phyloP scores from a whole-genome alignment of 2,888 invertebrate species.

The Nephrocerus scutellatus region DNA sequence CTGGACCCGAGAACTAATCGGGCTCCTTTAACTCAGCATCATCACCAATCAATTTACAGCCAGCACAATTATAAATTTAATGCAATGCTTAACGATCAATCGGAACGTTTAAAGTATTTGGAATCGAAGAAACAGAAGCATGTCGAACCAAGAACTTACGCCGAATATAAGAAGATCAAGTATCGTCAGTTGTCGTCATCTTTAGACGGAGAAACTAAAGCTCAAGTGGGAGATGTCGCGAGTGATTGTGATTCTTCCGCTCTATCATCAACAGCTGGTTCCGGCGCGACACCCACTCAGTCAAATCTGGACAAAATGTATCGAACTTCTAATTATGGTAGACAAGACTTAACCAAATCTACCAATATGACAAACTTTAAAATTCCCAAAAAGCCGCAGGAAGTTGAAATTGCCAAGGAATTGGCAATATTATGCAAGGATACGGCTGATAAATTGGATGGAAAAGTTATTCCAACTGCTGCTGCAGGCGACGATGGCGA shows the following conservation, averaged over 20 bases:
- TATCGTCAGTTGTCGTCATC: conserved; percentile 24
- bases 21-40: too few species aligned
- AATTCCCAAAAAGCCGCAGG: conserved; percentile 34
- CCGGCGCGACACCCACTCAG: conserved; percentile 9
- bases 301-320: conserved; percentile 39
- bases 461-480: neutral
- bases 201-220: conserved; percentile 20
- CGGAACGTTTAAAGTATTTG: conserved; percentile 31
- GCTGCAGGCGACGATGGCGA: neutral
- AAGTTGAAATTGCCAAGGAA: conserved; percentile 5
- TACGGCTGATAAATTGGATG: conserved; percentile 9
- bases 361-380: conserved; percentile 35
- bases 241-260: neutral
- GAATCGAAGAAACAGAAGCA: conserved; percentile 31
- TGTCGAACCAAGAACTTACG: conserved; percentile 33
- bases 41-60: too few species aligned
- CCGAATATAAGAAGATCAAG: conserved; percentile 35
- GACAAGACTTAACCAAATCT: conserved; percentile 21
- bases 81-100: conserved; percentile 30
- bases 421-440: neutral
- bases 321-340: conserved; percentile 26
- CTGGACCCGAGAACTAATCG: too few species aligned
- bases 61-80: conserved; percentile 31
- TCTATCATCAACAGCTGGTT: conserved; percentile 4
- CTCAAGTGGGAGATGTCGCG: conserved; percentile 7